phyloP scores from a whole-genome alignment of 1,140 invertebrate species.

The Gryllus bimaculatus region DNA sequence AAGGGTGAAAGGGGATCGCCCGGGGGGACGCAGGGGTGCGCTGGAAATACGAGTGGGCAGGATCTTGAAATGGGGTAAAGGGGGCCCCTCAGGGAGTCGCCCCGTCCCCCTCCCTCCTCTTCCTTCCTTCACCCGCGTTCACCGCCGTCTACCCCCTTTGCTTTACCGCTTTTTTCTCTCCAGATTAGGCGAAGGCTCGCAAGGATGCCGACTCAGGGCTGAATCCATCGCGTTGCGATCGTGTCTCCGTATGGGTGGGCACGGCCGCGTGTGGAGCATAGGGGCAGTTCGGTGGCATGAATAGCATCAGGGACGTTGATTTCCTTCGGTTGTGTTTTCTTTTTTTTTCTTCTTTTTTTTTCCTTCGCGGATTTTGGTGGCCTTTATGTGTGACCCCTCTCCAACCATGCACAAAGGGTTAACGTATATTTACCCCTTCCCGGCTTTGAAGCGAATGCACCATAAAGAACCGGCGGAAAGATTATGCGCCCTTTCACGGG shows the following conservation, averaged over 20 bases:
- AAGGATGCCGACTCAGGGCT: not conserved
- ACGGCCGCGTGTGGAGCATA: not conserved
- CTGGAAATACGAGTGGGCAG: not conserved
- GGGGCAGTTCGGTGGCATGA: not conserved
- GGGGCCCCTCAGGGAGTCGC: not conserved
- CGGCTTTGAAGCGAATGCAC: not conserved
- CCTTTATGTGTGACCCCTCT: not conserved
- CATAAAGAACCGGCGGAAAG: not conserved
- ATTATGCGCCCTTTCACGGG: not conserved
- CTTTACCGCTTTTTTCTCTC: not conserved
- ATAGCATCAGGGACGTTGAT: not conserved
- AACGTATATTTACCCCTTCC: constrained; percentile 1
- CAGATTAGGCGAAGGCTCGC: not conserved
- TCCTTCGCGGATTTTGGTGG: not conserved
- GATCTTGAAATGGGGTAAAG: not conserved
- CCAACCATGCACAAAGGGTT: not conserved
- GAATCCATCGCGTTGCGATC: not conserved
- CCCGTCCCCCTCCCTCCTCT: no score
- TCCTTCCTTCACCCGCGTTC: no score
- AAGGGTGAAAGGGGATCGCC: not conserved
- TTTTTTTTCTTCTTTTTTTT: not conserved
- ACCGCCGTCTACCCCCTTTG: no score
- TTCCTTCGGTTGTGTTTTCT: not conserved
- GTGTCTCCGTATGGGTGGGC: not conserved
- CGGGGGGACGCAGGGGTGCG: not conserved